Base-by-base conservation (phyloP, 2,797 vertebrate genomes). In the Hypotaenidia okinawae region DNA sequence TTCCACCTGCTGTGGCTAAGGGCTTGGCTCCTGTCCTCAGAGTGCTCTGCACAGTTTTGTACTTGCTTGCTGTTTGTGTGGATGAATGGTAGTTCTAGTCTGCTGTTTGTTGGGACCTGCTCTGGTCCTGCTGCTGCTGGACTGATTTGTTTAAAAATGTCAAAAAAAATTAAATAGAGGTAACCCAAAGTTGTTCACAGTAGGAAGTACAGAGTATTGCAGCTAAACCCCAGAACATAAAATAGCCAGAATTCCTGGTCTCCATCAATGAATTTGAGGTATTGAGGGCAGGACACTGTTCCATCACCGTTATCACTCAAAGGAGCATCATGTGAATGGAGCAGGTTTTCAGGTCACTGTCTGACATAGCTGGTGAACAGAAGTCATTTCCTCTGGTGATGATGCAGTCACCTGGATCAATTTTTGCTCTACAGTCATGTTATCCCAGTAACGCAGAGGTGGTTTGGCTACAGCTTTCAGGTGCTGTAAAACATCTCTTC, bases 311-410 rank as follows among this genome's bases (percentile, higher is more conserved):
- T 73, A 10, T 69, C 39, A 43, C n/a, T 62, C 49, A 35, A 55
- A 59, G 24, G 30, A 76, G 57, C 0, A 0, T 49, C 3, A 35
- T 54, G 45, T n/a, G 62, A 58, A 30, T 12, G 19, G 22, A 55
- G 21, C 39, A 70, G 54, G 11, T 66, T 93, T 84, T 32, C 47
- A 32, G 35, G 27, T 78, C 1, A 2, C 32, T 55, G 4, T 35
- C 59, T 90, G n/a, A n/a, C 11, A 8, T 39, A 52, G n/a, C 81
- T 93, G 88, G 17, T 51, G 28, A 63, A 23, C 30, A 63, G 58
- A 18, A 43, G 27, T 41, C 7, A 2, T 73, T 69, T 25, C 18
- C 23, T 73, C 28, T 88, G 57, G 10, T 69, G 39, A 13, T 63
- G n/a, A 23, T 28, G 13, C 11, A 75, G 41, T 73, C 51, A 55